Base-by-base conservation (phyloP, 2,888 invertebrate genomes). In the Clivina fossor region DNA sequence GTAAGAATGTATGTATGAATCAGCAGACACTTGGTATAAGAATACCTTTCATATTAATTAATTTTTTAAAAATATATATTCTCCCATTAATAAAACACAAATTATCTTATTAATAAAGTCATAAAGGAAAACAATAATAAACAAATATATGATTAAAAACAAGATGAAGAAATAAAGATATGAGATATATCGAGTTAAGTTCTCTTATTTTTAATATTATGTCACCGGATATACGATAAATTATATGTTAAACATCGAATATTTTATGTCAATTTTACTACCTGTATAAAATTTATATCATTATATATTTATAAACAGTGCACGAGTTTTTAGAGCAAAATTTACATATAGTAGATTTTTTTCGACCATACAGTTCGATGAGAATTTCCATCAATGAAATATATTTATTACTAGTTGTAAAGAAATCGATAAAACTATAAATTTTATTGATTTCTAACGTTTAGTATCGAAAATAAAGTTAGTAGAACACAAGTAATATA, bases 341-440 rank as follows among this genome's bases (percentile, higher is more conserved):
- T 47, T 47, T 47, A 47, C 47, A 33, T 47, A 33, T 35, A 20
- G 35, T 47, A 35, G 32, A 13, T 47, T 47, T 9, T 33, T 33
- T 13, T 33, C 13, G n/a, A 19, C 19, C 13, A 22, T 46, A 13
- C 19, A 47, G 15, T 16, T 35, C 18, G 33, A 47, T 35, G 22
- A 22, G 24, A 5, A 41, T 26, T 24, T 11, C 41, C 9, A 47
- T 33, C 35, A 32, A 47, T 47, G 35, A 47, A 47, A 35, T 47
- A 47, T 33, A 35, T 7, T 33, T 35, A 15, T 43, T 43, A 40
- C 26, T 11, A 24, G 43, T 24, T 24, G 43, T 26, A 43, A 43
- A 43, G 22, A 43, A 43, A 43, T 24, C 43, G 43, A 26, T 26
- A 43, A n/a, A n/a, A n/a, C n/a, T n/a, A n/a, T n/a, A n/a, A n/a